These are phyloP conservation scores for Notocelia uddmanniana DNA, from an alignment of 2,888 invertebrate genomes.

Conservation along the genomic window DNA sequence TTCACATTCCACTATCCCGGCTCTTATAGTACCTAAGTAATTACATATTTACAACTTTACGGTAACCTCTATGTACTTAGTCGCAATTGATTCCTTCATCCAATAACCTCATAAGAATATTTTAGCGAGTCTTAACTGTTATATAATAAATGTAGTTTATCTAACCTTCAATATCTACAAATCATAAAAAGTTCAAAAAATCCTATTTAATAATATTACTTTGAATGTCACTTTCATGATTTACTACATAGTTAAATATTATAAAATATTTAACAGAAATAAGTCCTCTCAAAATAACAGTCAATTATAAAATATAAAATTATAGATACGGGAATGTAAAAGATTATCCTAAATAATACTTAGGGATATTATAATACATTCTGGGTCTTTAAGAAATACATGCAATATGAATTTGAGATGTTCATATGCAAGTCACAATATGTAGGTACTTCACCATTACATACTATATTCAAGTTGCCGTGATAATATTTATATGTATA, in stretches of 20 bases:
- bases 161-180: neutral
- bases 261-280: neutral
- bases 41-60: slow-evolving; percentile 55
- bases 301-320: slow-evolving; percentile 17
- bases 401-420: neutral
- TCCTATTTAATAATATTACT: neutral
- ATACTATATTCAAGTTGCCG: slow-evolving; percentile 24
- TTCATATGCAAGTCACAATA: neutral
- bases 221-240: neutral
- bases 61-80: slow-evolving; percentile 61
- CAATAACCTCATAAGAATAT: slow-evolving; percentile 37
- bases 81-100: slow-evolving; percentile 22
- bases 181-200: neutral
- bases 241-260: neutral
- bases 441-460: slow-evolving; percentile 1
- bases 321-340: slow-evolving; percentile 41
- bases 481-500: slow-evolving; percentile 5
- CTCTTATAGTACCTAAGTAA: slow-evolving; percentile 63
- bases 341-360: slow-evolving; percentile 7
- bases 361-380: neutral
- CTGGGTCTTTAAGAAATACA: neutral
- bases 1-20: slow-evolving; percentile 82
- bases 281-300: neutral
- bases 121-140: slow-evolving; percentile 35
- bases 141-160: slow-evolving; percentile 20